These are phyloP conservation scores for Paramacrobiotus metropolitanus DNA, from an alignment of 1,140 invertebrate genomes.

Conservation along the genomic window DNA sequence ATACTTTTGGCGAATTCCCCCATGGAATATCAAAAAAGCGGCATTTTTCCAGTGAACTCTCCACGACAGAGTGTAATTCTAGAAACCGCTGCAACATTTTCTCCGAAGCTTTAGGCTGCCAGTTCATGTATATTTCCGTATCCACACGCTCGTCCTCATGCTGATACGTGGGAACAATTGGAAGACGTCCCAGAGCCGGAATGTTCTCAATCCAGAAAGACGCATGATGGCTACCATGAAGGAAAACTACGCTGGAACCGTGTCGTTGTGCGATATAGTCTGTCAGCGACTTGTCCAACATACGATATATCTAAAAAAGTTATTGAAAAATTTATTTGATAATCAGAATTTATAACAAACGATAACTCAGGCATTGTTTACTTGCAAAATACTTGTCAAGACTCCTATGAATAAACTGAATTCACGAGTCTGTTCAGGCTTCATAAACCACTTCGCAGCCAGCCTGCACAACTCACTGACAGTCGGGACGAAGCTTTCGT, in stretches of 20 bases:
- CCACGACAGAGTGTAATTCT: conserved; percentile 28
- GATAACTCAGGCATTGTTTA: neutral
- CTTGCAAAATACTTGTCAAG: neutral
- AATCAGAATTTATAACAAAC: neutral
- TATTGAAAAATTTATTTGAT: neutral
- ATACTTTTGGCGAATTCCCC: conserved; percentile 22
- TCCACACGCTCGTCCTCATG: neutral
- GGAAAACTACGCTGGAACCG: neutral
- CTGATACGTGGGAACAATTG: neutral
- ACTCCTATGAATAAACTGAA: neutral
- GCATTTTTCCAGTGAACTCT: conserved; percentile 61
- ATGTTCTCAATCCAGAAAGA: neutral
- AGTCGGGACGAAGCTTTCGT: neutral
- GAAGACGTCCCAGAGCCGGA: neutral
- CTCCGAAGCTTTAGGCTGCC: neutral
- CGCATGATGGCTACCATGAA: neutral
- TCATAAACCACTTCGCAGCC: neutral
- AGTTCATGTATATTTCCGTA: neutral
- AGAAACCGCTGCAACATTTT: conserved; percentile 16
- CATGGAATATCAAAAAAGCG: conserved; percentile 68
- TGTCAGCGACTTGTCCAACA: neutral
- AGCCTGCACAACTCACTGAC: neutral
- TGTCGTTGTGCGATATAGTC: neutral
- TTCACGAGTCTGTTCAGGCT: too few species aligned
- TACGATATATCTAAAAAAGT: conserved; percentile 4